Conservation (phyloP, 2,797 vertebrate species). For the Hydrolagus colliei region DNA sequence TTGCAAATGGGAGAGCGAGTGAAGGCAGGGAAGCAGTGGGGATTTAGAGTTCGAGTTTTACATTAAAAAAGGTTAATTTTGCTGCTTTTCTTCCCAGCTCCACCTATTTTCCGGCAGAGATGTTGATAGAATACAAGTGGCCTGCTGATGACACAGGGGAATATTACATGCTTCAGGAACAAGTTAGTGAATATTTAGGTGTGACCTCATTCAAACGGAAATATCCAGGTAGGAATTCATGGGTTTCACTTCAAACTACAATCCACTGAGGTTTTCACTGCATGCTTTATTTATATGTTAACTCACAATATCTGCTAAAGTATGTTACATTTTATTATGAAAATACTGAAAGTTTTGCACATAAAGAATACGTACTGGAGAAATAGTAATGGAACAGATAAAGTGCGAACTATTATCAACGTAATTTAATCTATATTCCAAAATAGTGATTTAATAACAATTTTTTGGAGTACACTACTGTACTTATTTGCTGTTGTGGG, state of each 20-base stretch:
- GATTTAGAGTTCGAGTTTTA: not conserved
- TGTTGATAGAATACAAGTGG: conserved; percentile 96
- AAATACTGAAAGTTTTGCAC: not conserved
- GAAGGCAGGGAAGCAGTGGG: no score
- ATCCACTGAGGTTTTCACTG: not conserved
- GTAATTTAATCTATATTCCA: no score
- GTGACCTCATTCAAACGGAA: conserved; percentile 97
- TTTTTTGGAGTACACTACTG: no score
- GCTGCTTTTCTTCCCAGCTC: conserved; percentile 55
- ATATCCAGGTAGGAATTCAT: conserved; percentile 78
- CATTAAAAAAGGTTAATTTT: not conserved
- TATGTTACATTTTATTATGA: not conserved
- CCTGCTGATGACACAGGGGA: conserved; percentile 91
- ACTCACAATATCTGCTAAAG: not conserved
- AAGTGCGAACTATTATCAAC: no score
- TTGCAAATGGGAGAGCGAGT: no score
- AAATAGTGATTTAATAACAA: no score
- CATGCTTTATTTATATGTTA: not conserved
- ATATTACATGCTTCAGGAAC: conserved; percentile 97
- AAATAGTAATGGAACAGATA: no score
- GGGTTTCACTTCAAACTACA: conserved; percentile 16
- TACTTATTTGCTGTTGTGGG: no score
- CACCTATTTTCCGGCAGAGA: conserved; percentile 95
- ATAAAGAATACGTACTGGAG: not conserved
- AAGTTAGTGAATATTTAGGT: conserved; percentile 97